phyloP scores from a whole-genome alignment of 2,797 vertebrate genomes.

The Steatocranus sp. region DNA sequence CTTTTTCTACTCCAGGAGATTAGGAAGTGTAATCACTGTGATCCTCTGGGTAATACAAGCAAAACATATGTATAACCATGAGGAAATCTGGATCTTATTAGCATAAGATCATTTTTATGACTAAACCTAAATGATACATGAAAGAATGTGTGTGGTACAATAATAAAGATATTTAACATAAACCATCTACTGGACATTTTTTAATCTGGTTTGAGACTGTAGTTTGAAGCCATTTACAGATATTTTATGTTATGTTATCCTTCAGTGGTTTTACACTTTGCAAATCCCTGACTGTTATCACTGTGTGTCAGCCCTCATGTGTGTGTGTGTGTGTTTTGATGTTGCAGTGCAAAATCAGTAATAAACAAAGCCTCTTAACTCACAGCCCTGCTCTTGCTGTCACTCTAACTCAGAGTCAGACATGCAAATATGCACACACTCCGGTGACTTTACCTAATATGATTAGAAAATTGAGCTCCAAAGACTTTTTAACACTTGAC shows the following conservation, averaged over 20 bases:
- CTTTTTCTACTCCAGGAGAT: constrained; percentile 29
- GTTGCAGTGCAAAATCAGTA: neutral
- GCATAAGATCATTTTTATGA: neutral
- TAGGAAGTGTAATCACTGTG: constrained; percentile 41
- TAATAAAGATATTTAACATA: neutral
- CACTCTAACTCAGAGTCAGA: neutral
- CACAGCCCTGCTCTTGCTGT: neutral
- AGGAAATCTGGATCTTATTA: constrained; percentile 6
- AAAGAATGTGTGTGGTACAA: neutral
- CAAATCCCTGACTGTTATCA: constrained; percentile 41
- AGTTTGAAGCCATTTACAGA: neutral
- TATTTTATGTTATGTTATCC: neutral
- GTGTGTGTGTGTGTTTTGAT: constrained; percentile 16
- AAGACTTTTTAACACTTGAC: constrained; percentile 16
- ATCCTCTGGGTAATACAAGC: constrained; percentile 46
- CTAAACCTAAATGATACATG: neutral
- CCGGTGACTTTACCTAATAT: constrained; percentile 52
- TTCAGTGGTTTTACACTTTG: constrained; percentile 23
- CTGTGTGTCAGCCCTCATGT: constrained; percentile 5
- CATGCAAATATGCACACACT: constrained; percentile 2
- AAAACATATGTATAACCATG: constrained; percentile 23
- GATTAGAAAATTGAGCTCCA: constrained; percentile 55
- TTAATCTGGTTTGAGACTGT: neutral
- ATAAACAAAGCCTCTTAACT: constrained; percentile 33
- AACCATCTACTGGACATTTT: neutral